phyloP scores from a whole-genome alignment of 2,113 vertebrate species.

The Dryoscopus gambensis region DNA sequence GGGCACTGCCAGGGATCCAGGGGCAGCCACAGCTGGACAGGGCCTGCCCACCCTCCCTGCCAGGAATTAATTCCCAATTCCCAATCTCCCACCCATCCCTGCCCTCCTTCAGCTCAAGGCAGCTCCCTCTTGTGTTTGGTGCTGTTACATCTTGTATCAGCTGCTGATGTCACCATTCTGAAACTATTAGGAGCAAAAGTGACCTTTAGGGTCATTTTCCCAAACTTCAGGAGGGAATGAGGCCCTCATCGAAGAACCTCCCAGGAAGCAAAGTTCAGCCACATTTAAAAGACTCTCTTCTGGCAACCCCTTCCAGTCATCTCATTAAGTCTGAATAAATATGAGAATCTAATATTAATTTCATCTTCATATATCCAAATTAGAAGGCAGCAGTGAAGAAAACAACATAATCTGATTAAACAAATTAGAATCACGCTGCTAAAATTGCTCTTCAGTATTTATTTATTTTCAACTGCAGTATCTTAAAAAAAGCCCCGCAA shows the following conservation, averaged over 20 bases:
- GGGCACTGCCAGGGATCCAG: not conserved
- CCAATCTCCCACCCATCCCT: fast-evolving
- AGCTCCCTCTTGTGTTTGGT: not conserved
- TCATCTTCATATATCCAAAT: constrained; percentile 62
- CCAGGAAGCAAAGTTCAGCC: not conserved
- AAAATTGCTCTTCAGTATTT: constrained; percentile 59
- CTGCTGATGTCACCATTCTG: not conserved
- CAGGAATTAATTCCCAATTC: not conserved
- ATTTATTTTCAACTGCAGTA: constrained; percentile 46
- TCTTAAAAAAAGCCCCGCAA: not conserved
- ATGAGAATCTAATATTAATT: constrained; percentile 67
- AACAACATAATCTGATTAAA: constrained; percentile 70
- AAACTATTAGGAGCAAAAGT: fast-evolving
- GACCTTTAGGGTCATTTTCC: not conserved
- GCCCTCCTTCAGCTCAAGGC: not conserved
- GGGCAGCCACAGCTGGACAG: not conserved
- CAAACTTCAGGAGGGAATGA: not conserved
- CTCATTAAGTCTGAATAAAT: constrained; percentile 65
- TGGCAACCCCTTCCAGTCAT: not conserved
- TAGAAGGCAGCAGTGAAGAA: constrained; percentile 67
- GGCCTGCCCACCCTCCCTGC: not conserved
- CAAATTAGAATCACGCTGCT: constrained; percentile 71
- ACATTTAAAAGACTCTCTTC: not conserved
- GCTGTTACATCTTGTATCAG: not conserved
- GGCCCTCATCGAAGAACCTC: not conserved